Evolutionary conservation across 1,140 invertebrate species (phyloP).

Genomic region (Euschistus heros): DNA sequence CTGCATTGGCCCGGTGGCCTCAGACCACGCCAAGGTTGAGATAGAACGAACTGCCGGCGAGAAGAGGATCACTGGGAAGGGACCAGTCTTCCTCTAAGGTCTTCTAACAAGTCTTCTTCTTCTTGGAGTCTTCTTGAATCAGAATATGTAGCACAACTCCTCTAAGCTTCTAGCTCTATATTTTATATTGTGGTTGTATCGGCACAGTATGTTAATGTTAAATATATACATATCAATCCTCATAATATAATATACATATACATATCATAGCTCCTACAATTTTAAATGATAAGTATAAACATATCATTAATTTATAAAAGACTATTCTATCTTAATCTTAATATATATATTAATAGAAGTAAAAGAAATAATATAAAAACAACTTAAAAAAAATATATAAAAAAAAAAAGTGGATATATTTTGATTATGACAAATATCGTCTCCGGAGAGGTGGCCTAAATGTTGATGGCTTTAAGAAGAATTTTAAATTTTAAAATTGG

Average conservation of each 20-base stretch:
- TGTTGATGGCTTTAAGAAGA: slow-evolving; percentile 13
- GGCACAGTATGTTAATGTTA: slow-evolving; percentile 21
- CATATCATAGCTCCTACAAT: slow-evolving; percentile 25
- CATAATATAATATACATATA: slow-evolving; percentile 12
- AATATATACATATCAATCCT: slow-evolving; percentile 23
- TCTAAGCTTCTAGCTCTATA: slow-evolving; percentile 3
- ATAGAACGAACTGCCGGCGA: slow-evolving; percentile 69
- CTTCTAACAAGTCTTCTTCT: too few relatives aligned
- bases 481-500: slow-evolving; percentile 8
- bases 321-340: too few relatives aligned
- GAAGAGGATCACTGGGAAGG: slow-evolving; percentile 54
- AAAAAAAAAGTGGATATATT: slow-evolving; percentile 7
- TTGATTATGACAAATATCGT: neutral
- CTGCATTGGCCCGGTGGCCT: slow-evolving; percentile 74
- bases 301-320: slow-evolving; percentile 16
- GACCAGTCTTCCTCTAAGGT: slow-evolving; percentile 1
- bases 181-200: slow-evolving; percentile 21
- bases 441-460: slow-evolving; percentile 3
- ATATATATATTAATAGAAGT: neutral
- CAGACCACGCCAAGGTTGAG: slow-evolving; percentile 56
- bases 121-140: neutral
- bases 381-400: neutral
- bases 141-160: slow-evolving; percentile 1
- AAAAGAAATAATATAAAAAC: neutral
- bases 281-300: slow-evolving; percentile 14